phyloP scores from a whole-genome alignment of 2,113 vertebrate species.

The Dipodomys merriami region DNA sequence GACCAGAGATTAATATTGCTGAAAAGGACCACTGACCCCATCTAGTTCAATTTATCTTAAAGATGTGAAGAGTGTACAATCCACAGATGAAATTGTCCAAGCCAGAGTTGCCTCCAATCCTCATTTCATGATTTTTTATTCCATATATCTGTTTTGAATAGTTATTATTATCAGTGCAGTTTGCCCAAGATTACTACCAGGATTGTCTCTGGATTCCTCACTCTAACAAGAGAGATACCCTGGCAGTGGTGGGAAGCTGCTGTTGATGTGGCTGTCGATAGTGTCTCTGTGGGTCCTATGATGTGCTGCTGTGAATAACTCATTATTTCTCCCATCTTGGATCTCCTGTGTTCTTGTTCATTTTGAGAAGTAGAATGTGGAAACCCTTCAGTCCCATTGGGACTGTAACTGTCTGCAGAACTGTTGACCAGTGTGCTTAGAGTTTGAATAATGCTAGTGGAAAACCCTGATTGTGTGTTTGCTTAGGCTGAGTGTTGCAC shows the following conservation, averaged over 20 bases:
- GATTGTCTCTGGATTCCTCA: background rate
- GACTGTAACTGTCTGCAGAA: too few species aligned
- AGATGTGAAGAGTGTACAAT: background rate
- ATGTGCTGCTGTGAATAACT: background rate
- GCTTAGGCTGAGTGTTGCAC: too few species aligned
- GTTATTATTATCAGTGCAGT: background rate
- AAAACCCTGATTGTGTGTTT: too few species aligned
- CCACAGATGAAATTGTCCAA: background rate
- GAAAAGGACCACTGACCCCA: background rate
- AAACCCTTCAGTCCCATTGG: too few species aligned
- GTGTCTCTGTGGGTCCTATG: background rate
- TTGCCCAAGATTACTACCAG: background rate
- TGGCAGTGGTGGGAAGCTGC: background rate
- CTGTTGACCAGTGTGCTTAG: too few species aligned
- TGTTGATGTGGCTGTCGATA: background rate
- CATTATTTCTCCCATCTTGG: background rate
- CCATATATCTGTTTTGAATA: background rate
- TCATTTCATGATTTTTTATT: slow-evolving; percentile 1
- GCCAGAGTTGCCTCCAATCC: background rate
- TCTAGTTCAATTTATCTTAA: background rate
- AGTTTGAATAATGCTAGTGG: too few species aligned
- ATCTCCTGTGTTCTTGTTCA: background rate
- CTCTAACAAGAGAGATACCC: background rate
- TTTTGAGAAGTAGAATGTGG: background rate
- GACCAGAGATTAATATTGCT: background rate